Evolutionary conservation across 2,888 invertebrate genomes (phyloP), one percentile per base, ranked within the genome.

Genomic region (Brassicogethes aeneus): DNA sequence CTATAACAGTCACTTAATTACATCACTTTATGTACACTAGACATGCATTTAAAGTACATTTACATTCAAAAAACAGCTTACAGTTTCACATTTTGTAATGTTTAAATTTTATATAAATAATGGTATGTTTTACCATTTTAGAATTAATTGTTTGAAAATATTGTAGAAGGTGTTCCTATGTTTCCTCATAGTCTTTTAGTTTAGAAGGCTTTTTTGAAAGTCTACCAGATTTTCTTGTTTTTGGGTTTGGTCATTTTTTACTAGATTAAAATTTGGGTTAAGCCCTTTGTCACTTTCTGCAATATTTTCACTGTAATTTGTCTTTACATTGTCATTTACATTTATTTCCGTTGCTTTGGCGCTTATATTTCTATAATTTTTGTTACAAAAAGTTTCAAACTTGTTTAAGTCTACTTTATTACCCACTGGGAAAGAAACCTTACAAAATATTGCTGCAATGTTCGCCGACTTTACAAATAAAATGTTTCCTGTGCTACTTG

Each of bases 1-100:
- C 23, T 23, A n/a, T n/a, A n/a, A 23, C 23, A 23, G 23, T 23
- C 23, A 23, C 23, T 23, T 23, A 23, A n/a, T n/a, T 23, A 23
- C 10, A 7, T 7, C 23, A 23, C 10, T 23, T 23, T 23, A 5
- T 23, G 10, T 10, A 23, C 10, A 23, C 23, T 7, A 23, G 10
- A 10, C 5, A 23, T 23, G 10, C 23, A 23, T 23, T 23, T 23
- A 23, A 23, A 23, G 10, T 23, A 23, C 23, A 23, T 23, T 23
- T 23, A n/a, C n/a, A n/a, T n/a, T n/a, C n/a, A n/a, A 23, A 23
- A 23, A 5, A 23, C 23, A 23, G 23, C 10, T 23, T 23, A 23
- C 5, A 23, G 10, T 23, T 23, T 23, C 23, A 23, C 23, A 23
- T 23, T 7, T 23, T 23, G 23, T 7, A 23, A 23, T 23, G 23